Percentiles rank a stretch among this genome's conserved stretches.
Evolutionary conservation across 2,113 vertebrate species (phyloP).

Genomic region (Gallinago paraguaiae): DNA sequence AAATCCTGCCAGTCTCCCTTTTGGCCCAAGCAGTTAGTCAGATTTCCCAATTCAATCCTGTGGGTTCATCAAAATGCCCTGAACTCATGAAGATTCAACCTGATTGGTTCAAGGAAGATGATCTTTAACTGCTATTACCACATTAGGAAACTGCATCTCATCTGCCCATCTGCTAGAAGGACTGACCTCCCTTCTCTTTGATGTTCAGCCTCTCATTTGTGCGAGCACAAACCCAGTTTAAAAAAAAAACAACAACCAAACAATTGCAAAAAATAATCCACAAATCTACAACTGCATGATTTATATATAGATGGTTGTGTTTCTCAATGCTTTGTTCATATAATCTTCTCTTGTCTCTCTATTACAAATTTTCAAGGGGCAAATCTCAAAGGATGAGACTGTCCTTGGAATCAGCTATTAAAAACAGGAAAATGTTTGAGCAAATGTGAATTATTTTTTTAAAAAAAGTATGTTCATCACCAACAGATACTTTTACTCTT

Average conservation of each 20-base stretch:
- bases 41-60: not conserved
- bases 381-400: not conserved
- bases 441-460: not conserved
- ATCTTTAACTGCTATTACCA: not conserved
- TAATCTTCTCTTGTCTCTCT: not conserved
- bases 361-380: not conserved
- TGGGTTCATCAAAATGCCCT: not conserved
- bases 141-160: not conserved
- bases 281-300: not conserved
- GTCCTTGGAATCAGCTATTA: not conserved
- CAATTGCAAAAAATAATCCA: not conserved
- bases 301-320: not conserved
- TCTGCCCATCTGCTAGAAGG: not conserved
- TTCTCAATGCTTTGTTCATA: not conserved
- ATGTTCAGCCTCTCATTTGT: not conserved
- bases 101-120: not conserved
- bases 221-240: not conserved
- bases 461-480: not conserved
- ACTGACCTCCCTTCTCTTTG: not conserved
- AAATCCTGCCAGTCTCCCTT: not conserved
- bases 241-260: not conserved
- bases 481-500: not conserved
- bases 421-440: not conserved
- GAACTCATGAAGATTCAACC: not conserved
- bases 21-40: not conserved